Base-by-base conservation (phyloP, 1,140 invertebrate genomes). In the Ceratoteleas bidentatus region DNA sequence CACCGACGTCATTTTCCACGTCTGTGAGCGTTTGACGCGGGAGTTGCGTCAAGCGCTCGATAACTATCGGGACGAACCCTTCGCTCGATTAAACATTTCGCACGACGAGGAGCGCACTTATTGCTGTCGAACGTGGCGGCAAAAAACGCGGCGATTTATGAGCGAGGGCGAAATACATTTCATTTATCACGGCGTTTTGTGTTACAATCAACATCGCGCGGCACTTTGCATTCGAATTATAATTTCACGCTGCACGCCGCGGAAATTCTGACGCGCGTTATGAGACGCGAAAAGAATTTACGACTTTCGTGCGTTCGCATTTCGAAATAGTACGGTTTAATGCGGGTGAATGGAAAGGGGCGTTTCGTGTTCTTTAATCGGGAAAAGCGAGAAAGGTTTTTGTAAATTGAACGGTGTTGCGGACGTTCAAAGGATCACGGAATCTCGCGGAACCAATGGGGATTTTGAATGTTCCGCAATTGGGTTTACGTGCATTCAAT, bases 31-130 rank as follows among this genome's bases (percentile, higher is more conserved):
- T 81, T 75, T 81, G 65, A 81, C 47, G 70, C 60, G 72, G 47
- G 54, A 66, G 70, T 61, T 65, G 68, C 53, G 60, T 75, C 70
- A 75, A 75, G 70, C 58, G 65, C 65, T 60, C 58, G 70, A 81
- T 81, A 81, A 81, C 78, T 75, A 81, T 75, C 60, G 53, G 43
- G 54, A 57, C 64, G 64, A 65, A 58, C 52, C 61, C 58, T 81
- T 75, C 60, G 70, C 70, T 81, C 78, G 72, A 75, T 81, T 81
- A 75, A 81, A 75, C 65, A 70, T 81, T 81, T 81, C 66, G 60
- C 78, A 75, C 61, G 60, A 72, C 45, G 40, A 60, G 38, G 15
- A 66, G 68, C 69, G 43, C 68, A 69, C 69, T 78, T 80, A 80
- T 74, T 80, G 64, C 58, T 45, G 78, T 57, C 58, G 78, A 58